These are phyloP conservation scores for Prinia subflava DNA, from an alignment of 2,113 vertebrate genomes.

Conservation along the genomic window DNA sequence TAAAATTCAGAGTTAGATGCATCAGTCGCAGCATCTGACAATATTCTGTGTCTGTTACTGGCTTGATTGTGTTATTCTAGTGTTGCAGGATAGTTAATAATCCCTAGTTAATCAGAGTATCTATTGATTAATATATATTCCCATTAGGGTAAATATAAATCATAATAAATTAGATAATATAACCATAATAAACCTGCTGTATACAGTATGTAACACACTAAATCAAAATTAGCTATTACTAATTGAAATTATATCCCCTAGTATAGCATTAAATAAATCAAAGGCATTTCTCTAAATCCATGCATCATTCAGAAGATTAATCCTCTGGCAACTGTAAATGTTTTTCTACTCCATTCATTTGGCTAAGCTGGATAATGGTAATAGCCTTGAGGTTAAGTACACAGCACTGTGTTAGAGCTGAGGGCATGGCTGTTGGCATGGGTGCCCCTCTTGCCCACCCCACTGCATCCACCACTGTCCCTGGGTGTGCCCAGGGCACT, in stretches of 20 bases:
- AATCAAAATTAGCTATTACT: slow-evolving; percentile 61
- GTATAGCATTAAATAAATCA: slow-evolving; percentile 52
- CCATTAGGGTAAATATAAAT: slow-evolving; percentile 47
- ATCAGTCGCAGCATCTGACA: background rate
- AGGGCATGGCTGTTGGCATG: background rate
- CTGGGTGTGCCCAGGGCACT: background rate
- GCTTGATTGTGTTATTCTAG: background rate
- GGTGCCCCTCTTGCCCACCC: background rate
- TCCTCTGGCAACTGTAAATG: slow-evolving; percentile 44
- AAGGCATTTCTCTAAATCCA: slow-evolving; percentile 27
- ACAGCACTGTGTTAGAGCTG: background rate
- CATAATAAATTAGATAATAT: slow-evolving; percentile 42
- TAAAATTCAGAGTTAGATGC: background rate
- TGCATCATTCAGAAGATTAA: slow-evolving; percentile 52
- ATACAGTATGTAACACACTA: slow-evolving; percentile 15
- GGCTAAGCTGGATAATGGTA: slow-evolving; percentile 22
- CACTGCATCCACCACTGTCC: background rate
- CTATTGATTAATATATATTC: slow-evolving; percentile 49
- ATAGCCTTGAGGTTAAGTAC: slow-evolving; percentile 26
- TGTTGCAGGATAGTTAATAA: background rate
- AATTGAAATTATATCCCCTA: slow-evolving; percentile 58
- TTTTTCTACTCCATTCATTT: slow-evolving; percentile 38
- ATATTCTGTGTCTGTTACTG: background rate
- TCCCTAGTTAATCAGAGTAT: slow-evolving; percentile 19
- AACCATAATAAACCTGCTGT: slow-evolving; percentile 37